Percentiles rank a stretch among this genome's conserved stretches.
Conservation (phyloP, 2,888 invertebrate genomes). For the Apotomis capreana region DNA sequence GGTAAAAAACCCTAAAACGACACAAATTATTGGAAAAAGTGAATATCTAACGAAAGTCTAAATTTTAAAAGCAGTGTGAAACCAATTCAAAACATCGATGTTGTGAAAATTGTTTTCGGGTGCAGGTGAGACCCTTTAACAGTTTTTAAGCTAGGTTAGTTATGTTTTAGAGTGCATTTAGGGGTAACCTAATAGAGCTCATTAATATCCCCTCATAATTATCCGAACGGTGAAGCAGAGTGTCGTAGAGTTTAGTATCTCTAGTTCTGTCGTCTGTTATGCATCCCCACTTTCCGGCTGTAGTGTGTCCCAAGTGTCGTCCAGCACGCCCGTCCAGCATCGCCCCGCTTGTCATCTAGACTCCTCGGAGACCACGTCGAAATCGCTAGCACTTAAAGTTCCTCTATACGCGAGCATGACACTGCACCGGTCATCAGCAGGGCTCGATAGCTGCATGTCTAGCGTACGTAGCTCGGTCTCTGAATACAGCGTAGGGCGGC, state of each 20-base stretch:
- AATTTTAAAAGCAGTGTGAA: not conserved
- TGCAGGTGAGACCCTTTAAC: constrained; percentile 17
- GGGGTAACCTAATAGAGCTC: not conserved
- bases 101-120: constrained; percentile 12
- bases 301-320: constrained; percentile 54
- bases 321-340: constrained; percentile 48
- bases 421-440: constrained; percentile 46
- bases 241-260: constrained; percentile 66
- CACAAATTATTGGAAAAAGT: too few relatives aligned
- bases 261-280: constrained; percentile 70
- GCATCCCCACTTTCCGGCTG: constrained; percentile 66
- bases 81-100: not conserved
- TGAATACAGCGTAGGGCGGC: constrained; percentile 63
- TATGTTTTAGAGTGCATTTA: not conserved
- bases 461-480: constrained; percentile 56
- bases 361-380: constrained; percentile 33
- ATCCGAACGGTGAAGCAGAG: constrained; percentile 45
- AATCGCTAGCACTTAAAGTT: constrained; percentile 55
- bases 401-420: constrained; percentile 52
- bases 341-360: constrained; percentile 54
- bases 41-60: not conserved
- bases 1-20: not conserved
- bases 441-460: constrained; percentile 42
- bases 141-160: constrained; percentile 8
- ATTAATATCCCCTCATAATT: not conserved